Base-by-base conservation (phyloP, 2,113 vertebrate species). In the Sander lucioperca region DNA sequence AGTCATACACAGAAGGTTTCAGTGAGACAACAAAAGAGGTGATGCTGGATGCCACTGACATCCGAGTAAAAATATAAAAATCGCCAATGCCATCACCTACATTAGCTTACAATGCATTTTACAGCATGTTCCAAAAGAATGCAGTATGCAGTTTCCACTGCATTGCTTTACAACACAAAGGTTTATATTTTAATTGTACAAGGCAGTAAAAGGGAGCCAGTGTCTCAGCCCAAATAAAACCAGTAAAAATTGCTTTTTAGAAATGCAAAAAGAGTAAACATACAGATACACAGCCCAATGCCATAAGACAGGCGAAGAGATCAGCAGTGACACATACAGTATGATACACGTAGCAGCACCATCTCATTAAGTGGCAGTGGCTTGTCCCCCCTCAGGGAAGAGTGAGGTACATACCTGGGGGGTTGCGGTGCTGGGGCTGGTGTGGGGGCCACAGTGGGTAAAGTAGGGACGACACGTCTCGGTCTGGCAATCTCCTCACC, bases 401-500 rank as follows among this genome's bases (percentile, higher is more conserved):
- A n/a, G 27, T 1, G 53, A 43, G 18, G 15, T 4, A 84, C 94
- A 88, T 66, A 98, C 97, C 96, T 97, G 88, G 94, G 78, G 2
- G 96, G 95, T 69, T 96, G 96, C 3, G 95, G 94, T 0, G 82
- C 89, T 62, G 92, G 85, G 80, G 86, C 82, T 78, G 93, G 84
- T 78, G 96, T 94, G 4, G 92, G 82, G 59, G 89, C 84, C 64
- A 89, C 86, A 59, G 69, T 50, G 21, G 91, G 81, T 7, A 79
- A 67, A 69, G 76, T 58, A 21, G 91, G 85, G 71, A 92, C 78
- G 7, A 96, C 94, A 19, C 97, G 97, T 86, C 98, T 95, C 13
- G 98, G 98, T 92, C 98, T 96, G 0, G 96, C 96, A 39, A 99
- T 97, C 89, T 99, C 97, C 94, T 99, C 97, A 93, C 93, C 98